Evolutionary conservation across 2,113 vertebrate genomes (phyloP), one percentile per base, ranked within the genome.

Genomic region (Brachypteracias leptosomus): DNA sequence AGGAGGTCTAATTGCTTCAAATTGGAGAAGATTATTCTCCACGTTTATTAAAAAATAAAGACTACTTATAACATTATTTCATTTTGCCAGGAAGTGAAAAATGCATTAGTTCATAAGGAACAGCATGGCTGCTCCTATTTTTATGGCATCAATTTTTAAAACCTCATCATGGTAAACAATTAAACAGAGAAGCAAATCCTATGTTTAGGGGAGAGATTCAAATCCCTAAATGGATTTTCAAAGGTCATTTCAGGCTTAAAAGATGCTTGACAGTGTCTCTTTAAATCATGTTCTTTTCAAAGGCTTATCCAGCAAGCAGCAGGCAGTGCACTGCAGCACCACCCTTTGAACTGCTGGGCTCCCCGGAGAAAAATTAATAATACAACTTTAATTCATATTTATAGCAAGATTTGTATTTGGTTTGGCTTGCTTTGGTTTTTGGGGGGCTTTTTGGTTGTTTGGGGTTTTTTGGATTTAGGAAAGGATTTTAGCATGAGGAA

Each of bases 191-290:
- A 96, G 84, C 85, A 96, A 97, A 96, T 90, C 89, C 89, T 89
- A 95, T 35, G 8, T 97, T 94, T 67, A 85, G 71, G 82, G 86
- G 73, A 95, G 85, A 96, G 75, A 97, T 97, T 95, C 93, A 98
- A 96, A 89, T 97, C 94, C 96, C 80, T 94, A 91, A 97, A 95
- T 96, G 93, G 93, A 96, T 97, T 98, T 98, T 94, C 91, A 96
- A 88, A 94, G 94, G 95, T 94, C 76, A 26, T 83, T 90, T 96
- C 76, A 92, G 96, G 93, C 79, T 95, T 90, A 92, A 93, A 93
- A 96, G 88, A 93, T 90, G 90, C 78, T 89, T 83, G 92, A 88
- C 83, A 40, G 55, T 82, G 85, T 94, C 92, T 94, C 89, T 95
- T 96, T 94, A 96, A 96, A 81, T 96, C 93, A 93, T 7, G 46